Base-by-base conservation (phyloP, 2,888 invertebrate species). In the Nysson spinosus region DNA sequence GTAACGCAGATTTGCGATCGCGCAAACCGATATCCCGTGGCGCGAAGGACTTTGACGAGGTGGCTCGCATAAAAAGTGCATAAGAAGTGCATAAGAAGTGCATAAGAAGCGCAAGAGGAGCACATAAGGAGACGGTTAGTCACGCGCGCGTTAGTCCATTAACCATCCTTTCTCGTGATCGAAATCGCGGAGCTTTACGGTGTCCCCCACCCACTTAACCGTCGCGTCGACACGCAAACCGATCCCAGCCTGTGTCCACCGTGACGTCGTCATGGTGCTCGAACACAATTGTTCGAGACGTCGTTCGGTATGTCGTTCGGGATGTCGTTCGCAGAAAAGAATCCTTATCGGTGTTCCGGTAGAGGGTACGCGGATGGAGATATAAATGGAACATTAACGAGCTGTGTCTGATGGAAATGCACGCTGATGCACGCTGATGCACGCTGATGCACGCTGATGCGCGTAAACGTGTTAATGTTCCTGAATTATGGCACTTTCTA, bases 141-240 rank as follows among this genome's bases (percentile, higher is more conserved):
- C 74, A 74, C 75, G 74, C 75, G 58, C 54, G 65, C n/a, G n/a
- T n/a, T n/a, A n/a, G n/a, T 75, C 75, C 72, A 65, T 74, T 65
- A 68, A 55, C 14, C 16, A 56, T 35, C 39, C n/a, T n/a, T n/a
- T n/a, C 47, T 64, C 50, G 19, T 56, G 74, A 74, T 74, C 75
- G 62, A 63, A 68, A 71, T 65, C 72, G 60, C 62, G 60, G 57
- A 71, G n/a, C n/a, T 74, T 68, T 58, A 51, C 64, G 57, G 56
- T 56, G 61, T 71, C 39, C 39, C 32, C 43, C n/a, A n/a, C n/a
- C n/a, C n/a, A n/a, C 49, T 58, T 57, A 58, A 64, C 55, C 57
- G 64, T 42, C 28, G 24, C 26, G 24, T 50, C n/a, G n/a, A 42
- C 12, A 35, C 24, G 20, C 9, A 17, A 19, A 28, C 20, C 49